Evolutionary conservation across 1,140 invertebrate genomes (phyloP), one percentile per base, ranked within the genome.

Genomic region (Heliconius hewitsoni): DNA sequence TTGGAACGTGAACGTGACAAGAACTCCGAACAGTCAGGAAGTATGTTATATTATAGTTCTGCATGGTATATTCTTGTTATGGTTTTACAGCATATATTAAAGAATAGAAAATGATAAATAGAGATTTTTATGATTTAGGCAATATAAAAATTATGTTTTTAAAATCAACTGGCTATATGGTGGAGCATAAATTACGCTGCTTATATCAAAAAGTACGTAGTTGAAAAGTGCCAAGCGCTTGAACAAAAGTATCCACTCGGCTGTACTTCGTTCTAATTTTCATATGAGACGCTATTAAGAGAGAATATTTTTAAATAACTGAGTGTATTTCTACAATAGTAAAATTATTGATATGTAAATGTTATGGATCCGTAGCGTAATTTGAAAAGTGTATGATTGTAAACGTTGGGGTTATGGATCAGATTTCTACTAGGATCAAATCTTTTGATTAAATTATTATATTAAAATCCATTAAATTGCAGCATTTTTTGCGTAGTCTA

Each of bases 1-100:
- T 66, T 66, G 60, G 60, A 23, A 66, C 23, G 60, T 30, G 23
- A 27, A 66, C 60, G 60, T 66, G 60, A 66, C n/a, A 66, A 27
- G 19, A 66, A 30, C 60, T 66, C 19, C 8, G 55, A n/a, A 9
- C 55, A 23, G 19, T 57, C 11, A 66, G 60, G 60, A 66, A 66
- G 27, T 16, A 66, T 66, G 55, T 57, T 23, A 57, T 19, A 27
- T 30, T 66, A 1, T 66, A 66, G 60, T 66, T 4, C 11, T 66
- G 8, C 8, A 27, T 57, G 27, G 27, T 57, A 30, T 66, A n/a
- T 27, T 66, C 11, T 23, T 30, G 57, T 27, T 66, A 27, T 30
- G 23, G 8, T 66, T 27, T 66, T 27, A 30, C 3, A 27, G n/a
- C 8, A 27, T 13, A 66, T 66, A 66, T 27, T 27, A 9, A 66